Conservation (phyloP, 2,888 invertebrate genomes). For the Rosalia funebris region DNA sequence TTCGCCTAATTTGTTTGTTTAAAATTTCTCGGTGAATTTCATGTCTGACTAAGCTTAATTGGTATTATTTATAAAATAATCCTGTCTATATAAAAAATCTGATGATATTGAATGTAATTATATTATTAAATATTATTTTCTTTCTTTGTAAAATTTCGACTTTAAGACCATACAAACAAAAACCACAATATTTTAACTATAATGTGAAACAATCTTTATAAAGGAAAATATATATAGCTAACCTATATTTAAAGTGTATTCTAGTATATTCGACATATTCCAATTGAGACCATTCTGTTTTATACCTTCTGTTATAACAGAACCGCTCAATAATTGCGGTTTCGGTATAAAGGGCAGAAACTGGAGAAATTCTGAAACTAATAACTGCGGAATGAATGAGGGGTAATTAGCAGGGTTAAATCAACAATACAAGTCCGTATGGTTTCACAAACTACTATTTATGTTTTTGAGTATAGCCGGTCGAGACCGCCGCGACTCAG, state of each 20-base stretch:
- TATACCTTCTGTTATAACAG: background rate
- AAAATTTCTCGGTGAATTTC: too few species aligned
- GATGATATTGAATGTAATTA: too few species aligned
- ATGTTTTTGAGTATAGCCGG: slow-evolving; percentile 34
- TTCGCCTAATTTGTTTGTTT: too few species aligned
- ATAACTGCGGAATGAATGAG: slow-evolving; percentile 27
- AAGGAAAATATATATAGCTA: background rate
- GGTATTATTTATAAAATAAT: too few species aligned
- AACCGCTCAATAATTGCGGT: slow-evolving; percentile 4
- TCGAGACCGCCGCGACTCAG: slow-evolving; percentile 33
- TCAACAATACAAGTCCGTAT: slow-evolving; percentile 48
- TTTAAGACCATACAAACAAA: too few species aligned
- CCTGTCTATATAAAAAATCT: too few species aligned
- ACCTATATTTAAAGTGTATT: slow-evolving; percentile 12
- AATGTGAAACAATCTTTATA: background rate
- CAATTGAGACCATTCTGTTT: too few species aligned
- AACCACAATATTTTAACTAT: background rate
- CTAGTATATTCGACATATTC: too few species aligned
- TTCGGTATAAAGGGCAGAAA: background rate
- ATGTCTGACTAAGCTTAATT: too few species aligned
- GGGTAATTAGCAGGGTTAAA: slow-evolving; percentile 44
- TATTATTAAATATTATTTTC: too few species aligned
- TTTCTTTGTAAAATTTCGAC: too few species aligned
- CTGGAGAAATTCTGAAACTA: slow-evolving; percentile 18
- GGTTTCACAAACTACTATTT: slow-evolving; percentile 50